Evolutionary conservation across 2,113 vertebrate genomes (phyloP), one percentile per base, ranked within the genome.

Genomic region (Scartelaos histophorus): DNA sequence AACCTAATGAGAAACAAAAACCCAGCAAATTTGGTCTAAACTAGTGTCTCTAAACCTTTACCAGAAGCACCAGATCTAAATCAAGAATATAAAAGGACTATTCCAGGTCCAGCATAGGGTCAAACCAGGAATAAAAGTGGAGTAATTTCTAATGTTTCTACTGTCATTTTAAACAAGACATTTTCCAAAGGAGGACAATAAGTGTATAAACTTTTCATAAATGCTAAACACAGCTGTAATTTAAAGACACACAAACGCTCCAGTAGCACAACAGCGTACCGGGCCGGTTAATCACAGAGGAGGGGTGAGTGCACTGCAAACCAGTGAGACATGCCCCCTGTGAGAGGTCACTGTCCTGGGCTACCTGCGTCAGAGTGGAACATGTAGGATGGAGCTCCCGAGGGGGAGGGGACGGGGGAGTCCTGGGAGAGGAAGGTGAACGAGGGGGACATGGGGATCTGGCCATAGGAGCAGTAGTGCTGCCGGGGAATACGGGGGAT

Each of bases 401-500:
- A 68, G 73, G 90, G 92, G 85, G 91, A 90, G 53, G 78, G 80
- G 24, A 92, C 78, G 73, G 91, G 82, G 60, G 87, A 88, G 79
- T 95, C 94, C 89, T 91, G 80, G 69, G 87, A 92, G 82, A 95
- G 83, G 82, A 89, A 82, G 80, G 67, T 92, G 88, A 94, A 93
- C 70, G 91, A 91, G 71, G 90, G 66, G 54, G 85, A 75, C 79
- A 88, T 88, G 13, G 80, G 93, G 90, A 96, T 91, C 76, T 94
- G 93, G 74, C 88, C 89, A 74, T 91, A 93, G 67, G 90, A 95
- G 85, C 86, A 91, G 89, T 94, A 95, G 90, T 90, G 93, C 80
- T 92, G 86, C 82, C 92, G 86, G 70, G 93, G 89, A 45, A 91
- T 90, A 84, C 83, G 88, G 78, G 91, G 91, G 87, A 92, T 93